These are phyloP conservation scores for Peromyscus polionotus DNA, from an alignment of 2,113 vertebrate species.

Conservation along the genomic window DNA sequence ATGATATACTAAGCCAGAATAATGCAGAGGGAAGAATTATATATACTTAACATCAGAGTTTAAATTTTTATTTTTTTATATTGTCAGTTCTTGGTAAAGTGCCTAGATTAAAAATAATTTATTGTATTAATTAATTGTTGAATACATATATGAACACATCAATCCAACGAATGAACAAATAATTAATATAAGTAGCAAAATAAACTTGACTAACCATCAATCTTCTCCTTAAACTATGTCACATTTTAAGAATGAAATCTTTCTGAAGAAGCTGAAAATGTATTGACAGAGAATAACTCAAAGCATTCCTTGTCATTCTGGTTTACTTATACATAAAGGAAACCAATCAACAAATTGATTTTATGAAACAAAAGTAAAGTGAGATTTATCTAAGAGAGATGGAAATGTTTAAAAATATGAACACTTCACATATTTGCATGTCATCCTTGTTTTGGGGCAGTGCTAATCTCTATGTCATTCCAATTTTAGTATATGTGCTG, in stretches of 20 bases:
- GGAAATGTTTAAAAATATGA: background rate
- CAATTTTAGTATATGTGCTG: no score
- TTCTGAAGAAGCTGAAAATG: background rate
- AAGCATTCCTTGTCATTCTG: background rate
- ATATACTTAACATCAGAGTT: background rate
- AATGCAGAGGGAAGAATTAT: background rate
- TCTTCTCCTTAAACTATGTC: background rate
- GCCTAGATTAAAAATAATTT: background rate
- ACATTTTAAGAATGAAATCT: background rate
- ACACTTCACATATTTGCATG: no score
- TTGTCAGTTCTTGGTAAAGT: background rate
- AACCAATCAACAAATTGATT: background rate
- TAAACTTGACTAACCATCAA: background rate
- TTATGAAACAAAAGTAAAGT: background rate
- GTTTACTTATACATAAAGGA: background rate
- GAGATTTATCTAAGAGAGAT: background rate
- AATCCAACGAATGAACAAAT: background rate
- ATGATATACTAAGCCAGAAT: background rate
- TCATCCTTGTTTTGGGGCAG: no score
- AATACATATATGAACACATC: background rate
- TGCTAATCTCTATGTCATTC: no score
- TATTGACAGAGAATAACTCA: background rate
- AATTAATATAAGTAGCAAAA: background rate
- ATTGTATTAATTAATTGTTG: background rate
- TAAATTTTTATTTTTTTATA: background rate